These are phyloP conservation scores for Oryzias dopingdopingensis DNA, from an alignment of 2,797 vertebrate species.

Conservation along the genomic window DNA sequence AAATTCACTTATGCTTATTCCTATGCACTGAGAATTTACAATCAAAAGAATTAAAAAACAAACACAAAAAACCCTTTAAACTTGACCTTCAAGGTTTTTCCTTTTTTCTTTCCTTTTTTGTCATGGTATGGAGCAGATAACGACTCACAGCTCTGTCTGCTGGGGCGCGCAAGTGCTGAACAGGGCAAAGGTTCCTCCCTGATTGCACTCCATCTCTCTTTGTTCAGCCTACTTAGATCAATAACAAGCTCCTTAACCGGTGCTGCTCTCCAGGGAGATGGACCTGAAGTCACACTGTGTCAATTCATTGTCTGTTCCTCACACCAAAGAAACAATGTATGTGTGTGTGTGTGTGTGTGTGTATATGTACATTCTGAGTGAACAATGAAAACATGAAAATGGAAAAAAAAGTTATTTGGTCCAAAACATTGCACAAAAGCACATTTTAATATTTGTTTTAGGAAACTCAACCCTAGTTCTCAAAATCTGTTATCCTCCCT, in stretches of 20 bases:
- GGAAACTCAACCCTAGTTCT: no score
- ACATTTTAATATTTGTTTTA: no score
- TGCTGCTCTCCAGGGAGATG: constrained; percentile 54
- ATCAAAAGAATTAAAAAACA: no score
- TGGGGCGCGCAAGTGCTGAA: constrained; percentile 44
- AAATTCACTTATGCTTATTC: neutral
- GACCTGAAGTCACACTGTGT: constrained; percentile 28
- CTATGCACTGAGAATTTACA: neutral
- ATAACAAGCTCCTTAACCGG: constrained; percentile 64
- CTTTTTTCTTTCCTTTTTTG: constrained; percentile 9
- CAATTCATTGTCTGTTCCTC: constrained; percentile 42
- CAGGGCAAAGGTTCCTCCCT: constrained; percentile 52
- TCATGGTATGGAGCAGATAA: constrained; percentile 37
- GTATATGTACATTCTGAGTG: no score
- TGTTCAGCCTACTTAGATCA: constrained; percentile 56
- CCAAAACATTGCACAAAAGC: no score
- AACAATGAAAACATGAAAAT: no score
- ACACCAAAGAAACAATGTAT: constrained; percentile 11
- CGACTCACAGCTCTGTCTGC: constrained; percentile 36
- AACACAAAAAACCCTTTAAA: neutral
- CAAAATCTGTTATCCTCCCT: no score
- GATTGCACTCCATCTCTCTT: constrained; percentile 52
- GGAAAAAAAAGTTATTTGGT: no score
- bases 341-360: no score
- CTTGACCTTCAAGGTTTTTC: neutral